Percentiles rank a stretch among this genome's conserved stretches.
Conservation (phyloP, 2,797 vertebrate species). For the Mallotus villosus region DNA sequence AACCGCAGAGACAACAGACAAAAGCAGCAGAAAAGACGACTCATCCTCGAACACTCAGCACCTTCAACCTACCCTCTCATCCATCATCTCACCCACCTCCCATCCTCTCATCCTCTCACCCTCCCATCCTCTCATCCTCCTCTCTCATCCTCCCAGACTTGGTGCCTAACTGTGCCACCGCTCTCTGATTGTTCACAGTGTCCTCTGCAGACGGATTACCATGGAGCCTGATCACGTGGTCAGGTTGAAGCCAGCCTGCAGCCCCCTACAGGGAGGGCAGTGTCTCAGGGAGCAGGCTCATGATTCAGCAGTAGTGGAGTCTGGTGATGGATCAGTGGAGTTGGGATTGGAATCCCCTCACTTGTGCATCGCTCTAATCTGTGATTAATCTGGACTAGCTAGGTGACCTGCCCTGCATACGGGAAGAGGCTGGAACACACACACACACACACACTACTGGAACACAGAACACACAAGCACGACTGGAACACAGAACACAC, state of each 20-base stretch:
- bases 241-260: background rate
- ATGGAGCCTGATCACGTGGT: background rate
- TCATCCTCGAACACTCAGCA: no score
- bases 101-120: conserved; percentile 5
- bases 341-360: conserved; percentile 32
- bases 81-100: background rate
- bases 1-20: no score
- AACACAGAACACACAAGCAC: background rate
- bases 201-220: background rate
- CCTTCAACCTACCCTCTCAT: no score
- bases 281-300: no score
- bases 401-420: conserved; percentile 24
- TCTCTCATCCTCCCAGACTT: background rate
- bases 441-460: background rate
- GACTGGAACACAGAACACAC: no score
- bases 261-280: background rate
- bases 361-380: conserved; percentile 32
- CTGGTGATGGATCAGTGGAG: background rate
- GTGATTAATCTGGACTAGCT: conserved; percentile 22
- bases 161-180: background rate
- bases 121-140: background rate
- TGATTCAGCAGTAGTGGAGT: no score
- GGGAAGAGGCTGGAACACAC: background rate
- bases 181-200: background rate
- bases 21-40: no score